phyloP scores from a whole-genome alignment of 2,113 vertebrate genomes.

The Aythya baeri region DNA sequence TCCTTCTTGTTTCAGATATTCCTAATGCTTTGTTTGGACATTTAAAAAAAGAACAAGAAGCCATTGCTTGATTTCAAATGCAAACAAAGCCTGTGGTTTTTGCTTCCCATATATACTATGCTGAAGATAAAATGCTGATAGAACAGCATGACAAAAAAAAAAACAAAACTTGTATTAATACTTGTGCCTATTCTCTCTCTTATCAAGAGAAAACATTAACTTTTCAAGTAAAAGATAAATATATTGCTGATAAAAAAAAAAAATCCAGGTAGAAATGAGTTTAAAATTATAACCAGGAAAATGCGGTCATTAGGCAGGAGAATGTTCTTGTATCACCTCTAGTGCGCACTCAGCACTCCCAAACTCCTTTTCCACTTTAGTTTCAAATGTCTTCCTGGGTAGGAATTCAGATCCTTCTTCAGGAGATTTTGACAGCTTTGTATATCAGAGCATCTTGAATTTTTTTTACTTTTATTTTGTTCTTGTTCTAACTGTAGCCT shows the following conservation, averaged over 20 bases:
- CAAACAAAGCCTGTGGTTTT: background rate
- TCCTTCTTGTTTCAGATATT: background rate
- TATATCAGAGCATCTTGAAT: background rate
- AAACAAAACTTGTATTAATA: rapidly evolving
- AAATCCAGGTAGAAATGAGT: background rate
- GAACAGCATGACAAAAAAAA: background rate
- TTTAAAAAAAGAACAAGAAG: background rate
- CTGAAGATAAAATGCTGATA: background rate
- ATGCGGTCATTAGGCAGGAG: background rate
- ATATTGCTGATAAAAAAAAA: background rate
- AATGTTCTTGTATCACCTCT: background rate
- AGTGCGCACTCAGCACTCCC: background rate
- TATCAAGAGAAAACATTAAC: background rate
- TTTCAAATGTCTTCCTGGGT: background rate
- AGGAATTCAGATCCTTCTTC: background rate
- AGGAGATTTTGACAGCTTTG: background rate
- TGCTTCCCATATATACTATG: background rate
- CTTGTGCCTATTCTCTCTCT: background rate
- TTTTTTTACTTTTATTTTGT: background rate
- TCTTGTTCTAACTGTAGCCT: background rate
- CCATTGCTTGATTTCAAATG: background rate
- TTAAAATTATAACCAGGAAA: background rate
- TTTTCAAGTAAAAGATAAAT: background rate
- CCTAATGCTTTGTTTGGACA: background rate
- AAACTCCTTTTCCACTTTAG: background rate